These are phyloP conservation scores for Alouatta palliata DNA, from an alignment of 2,113 vertebrate genomes.

Conservation along the genomic window DNA sequence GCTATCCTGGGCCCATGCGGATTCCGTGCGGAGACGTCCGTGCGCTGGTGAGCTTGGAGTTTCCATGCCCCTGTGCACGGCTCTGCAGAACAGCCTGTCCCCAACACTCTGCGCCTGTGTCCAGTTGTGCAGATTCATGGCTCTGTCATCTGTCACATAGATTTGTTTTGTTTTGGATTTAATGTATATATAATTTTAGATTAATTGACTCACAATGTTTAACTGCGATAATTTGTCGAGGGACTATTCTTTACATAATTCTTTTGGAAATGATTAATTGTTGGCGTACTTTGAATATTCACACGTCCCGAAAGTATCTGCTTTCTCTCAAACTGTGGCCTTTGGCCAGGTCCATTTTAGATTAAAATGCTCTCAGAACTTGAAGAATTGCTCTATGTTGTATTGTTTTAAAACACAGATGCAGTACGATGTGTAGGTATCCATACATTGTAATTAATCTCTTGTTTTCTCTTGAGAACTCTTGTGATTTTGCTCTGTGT, in stretches of 20 bases:
- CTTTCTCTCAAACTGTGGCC: background rate
- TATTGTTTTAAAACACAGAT: background rate
- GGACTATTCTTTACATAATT: no score
- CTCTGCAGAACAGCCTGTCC: no score
- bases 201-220: background rate
- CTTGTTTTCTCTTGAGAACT: no score
- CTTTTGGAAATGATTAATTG: background rate
- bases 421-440: no score
- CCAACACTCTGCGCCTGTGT: rapidly evolving
- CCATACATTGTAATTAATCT: background rate
- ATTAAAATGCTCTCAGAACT: background rate
- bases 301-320: background rate
- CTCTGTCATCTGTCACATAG: background rate
- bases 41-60: no score
- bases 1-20: rapidly evolving
- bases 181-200: background rate
- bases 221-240: background rate
- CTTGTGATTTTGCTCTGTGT: background rate
- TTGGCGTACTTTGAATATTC: background rate
- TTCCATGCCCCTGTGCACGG: no score
- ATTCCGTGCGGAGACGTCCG: no score
- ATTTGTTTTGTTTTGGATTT: background rate
- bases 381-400: background rate
- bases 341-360: background rate
- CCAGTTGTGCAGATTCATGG: no score